Conservation (phyloP, 1,140 invertebrate species). For the Atta cephalotes region DNA sequence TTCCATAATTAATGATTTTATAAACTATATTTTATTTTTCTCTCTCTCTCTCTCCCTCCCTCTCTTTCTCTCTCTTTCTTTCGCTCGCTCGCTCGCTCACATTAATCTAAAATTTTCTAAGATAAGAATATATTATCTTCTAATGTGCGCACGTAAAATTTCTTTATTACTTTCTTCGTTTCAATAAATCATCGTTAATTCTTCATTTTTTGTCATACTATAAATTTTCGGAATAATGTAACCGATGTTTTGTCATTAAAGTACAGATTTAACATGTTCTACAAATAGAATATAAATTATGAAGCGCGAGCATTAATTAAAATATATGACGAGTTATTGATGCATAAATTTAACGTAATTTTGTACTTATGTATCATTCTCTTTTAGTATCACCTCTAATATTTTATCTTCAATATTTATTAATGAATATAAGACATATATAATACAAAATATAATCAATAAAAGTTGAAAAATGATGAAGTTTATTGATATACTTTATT, state of each 20-base stretch:
- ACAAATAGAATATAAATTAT: conserved; percentile 13
- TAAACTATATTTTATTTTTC: background rate
- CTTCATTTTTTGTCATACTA: background rate
- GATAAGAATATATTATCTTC: conserved; percentile 1
- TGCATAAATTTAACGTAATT: background rate
- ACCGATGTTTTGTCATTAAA: background rate
- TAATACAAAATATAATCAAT: background rate
- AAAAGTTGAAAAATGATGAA: background rate
- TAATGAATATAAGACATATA: background rate
- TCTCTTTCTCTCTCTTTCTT: background rate
- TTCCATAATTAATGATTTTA: background rate
- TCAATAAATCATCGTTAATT: conserved; percentile 27
- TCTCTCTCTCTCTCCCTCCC: background rate
- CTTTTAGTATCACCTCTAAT: background rate
- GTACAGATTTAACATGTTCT: conserved; percentile 23
- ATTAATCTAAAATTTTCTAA: background rate
- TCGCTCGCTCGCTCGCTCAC: too few relatives aligned
- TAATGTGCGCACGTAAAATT: background rate
- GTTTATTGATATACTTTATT: background rate
- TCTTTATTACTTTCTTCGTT: background rate
- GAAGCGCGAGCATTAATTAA: background rate
- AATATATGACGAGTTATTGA: background rate
- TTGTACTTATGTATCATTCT: background rate
- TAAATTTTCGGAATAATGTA: conserved; percentile 6
- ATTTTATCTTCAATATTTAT: background rate